Base-by-base conservation (phyloP, 37 sponge, comb jelly and placozoan species). In the Oopsacas minuta region DNA sequence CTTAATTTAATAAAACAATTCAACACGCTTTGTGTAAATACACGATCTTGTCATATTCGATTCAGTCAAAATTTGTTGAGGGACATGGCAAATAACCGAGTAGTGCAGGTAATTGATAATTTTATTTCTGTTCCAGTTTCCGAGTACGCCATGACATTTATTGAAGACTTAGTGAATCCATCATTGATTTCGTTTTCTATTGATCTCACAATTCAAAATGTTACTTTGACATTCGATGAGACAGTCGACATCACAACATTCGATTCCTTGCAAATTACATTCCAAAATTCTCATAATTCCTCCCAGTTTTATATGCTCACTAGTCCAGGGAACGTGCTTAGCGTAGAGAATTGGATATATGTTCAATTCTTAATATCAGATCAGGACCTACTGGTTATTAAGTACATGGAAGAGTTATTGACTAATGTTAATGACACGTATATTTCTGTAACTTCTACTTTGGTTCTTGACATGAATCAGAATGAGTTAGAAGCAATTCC, bases 221-320 rank as follows among this genome's bases (percentile, higher is more conserved):
- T 95, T 38, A 84, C 88, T 30, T 82, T 95, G 36, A 95, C 96
- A 23, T 95, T 95, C 39, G 87, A 95, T 84, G 96, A 95, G 38
- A 92, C 93, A 38, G 83, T 95, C 36, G 35, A 38, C 0, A 39
- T 81, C 22, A 28, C 42, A 12, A 85, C 86, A 39, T 87, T 95
- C 38, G 28, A 37, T 42, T 46, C 87, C 5, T 22, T 81, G 17
- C 46, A 84, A 1, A 89, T 95, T 20, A 92, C 96, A 5, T 86
- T 95, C 46, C 91, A 61, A 37, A 84, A 81, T 82, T 52, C 52
- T 61, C 84, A 51, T 32, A 95, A 95, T 85, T 86, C 52, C 7
- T 91, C 91, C 5, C 89, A 88, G 38, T 81, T 3, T 35, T 88
- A 91, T 36, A 51, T 83, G 10, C 0, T 85, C 23, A 84, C 61